Base-by-base conservation (phyloP, 2,888 invertebrate genomes). In the Urechis unicinctus region DNA sequence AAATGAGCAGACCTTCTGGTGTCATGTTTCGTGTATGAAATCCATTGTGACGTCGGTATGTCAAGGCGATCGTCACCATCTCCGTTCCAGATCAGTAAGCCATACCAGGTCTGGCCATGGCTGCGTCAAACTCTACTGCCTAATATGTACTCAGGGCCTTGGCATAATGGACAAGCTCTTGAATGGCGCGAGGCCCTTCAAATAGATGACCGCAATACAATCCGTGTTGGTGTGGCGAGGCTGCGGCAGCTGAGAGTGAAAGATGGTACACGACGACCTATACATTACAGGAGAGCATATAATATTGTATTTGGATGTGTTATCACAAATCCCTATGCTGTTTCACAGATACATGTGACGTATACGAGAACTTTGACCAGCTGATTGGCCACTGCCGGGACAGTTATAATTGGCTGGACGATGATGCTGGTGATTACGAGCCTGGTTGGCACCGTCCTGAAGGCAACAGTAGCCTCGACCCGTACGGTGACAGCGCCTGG, bases 371-470 rank as follows among this genome's bases (percentile, higher is more conserved):
- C 24, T 68, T 77, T 63, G 43, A 51, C 21, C 26, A 59, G 1
- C 29, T 71, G 1, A 69, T 76, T 30, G 55, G 68, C 43, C 73
- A 75, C 58, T 78, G 77, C 60, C 69, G 76, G 3, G 68, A 67
- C 58, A 67, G 66, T 30, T 78, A 78, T 60, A 68, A 68, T 59
- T 78, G 77, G 77, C 54, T 63, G 0, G 75, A 74, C 50, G 77
- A 78, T 57, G 76, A 77, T 58, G 70, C 75, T 0, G 67, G 69
- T 54, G 65, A 71, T 17, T 77, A 75, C 56, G 53, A 67, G 26
- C 67, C 72, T 2, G 61, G 63, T 29, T 78, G 77, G 76, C 57
- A 56, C 21, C 61, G 65, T 2, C 59, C 64, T 4, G 22, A 53
- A 24, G 61, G 62, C 4, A 65, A 68, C 36, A 65, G 68, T 51